A percentile compares a stretch with the other conserved stretches of the same genome.
Evolutionary conservation across 1,140 invertebrate species (phyloP).

Genomic region (Phthorimaea operculella): DNA sequence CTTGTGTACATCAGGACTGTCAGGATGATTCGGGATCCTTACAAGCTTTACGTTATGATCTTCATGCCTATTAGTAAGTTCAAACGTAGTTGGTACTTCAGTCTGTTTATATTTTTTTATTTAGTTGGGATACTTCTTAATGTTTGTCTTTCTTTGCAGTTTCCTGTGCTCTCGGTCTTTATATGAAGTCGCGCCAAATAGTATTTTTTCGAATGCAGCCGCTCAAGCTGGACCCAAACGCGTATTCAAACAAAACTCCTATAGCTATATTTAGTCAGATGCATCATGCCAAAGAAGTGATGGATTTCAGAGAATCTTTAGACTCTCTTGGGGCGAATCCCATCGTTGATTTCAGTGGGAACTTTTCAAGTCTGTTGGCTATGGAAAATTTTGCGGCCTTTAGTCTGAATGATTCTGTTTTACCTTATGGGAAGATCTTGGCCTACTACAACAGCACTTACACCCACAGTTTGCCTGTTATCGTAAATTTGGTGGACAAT

Average conservation of each 20-base stretch:
- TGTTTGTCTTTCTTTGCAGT: constrained; percentile 39
- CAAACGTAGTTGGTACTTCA: too few relatives aligned
- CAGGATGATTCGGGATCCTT: constrained; percentile 69
- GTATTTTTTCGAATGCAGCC: constrained; percentile 73
- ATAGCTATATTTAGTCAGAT: constrained; percentile 63
- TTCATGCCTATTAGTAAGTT: constrained; percentile 70
- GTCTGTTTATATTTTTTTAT: too few relatives aligned
- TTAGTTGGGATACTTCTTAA: too few relatives aligned
- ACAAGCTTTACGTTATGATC: constrained; percentile 72
- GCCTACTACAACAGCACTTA: constrained; percentile 83
- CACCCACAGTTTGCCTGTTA: constrained; percentile 81
- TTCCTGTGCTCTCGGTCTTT: constrained; percentile 74
- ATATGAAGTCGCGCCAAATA: constrained; percentile 74
- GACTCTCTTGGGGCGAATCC: constrained; percentile 57
- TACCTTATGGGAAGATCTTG: constrained; percentile 66
- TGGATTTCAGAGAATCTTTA: constrained; percentile 51
- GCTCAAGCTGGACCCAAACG: constrained; percentile 68
- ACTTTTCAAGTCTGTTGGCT: constrained; percentile 71
- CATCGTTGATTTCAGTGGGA: constrained; percentile 71
- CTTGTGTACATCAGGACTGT: constrained; percentile 68
- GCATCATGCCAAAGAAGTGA: constrained; percentile 45
- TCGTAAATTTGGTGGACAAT: constrained; percentile 81
- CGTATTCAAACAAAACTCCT: constrained; percentile 63
- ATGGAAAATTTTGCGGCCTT: constrained; percentile 74
- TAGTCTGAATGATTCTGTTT: constrained; percentile 69